Evolutionary conservation across 2,888 invertebrate genomes (phyloP).

Genomic region (Hanleya hanleyi): DNA sequence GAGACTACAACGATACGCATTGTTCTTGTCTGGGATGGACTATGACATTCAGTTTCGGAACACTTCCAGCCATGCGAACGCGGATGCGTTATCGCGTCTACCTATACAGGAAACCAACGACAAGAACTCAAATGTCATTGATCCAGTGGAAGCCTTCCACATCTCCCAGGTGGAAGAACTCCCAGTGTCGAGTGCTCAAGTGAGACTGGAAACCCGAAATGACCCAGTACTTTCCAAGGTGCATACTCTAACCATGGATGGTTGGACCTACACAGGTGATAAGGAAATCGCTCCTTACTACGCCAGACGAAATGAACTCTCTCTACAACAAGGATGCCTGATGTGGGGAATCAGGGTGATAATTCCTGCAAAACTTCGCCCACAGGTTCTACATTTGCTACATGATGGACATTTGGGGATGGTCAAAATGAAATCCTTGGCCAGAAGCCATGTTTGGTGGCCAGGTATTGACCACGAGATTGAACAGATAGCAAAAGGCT

Average conservation of each 20-base stretch:
- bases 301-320: not conserved
- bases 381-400: not conserved
- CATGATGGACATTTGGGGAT: conserved; percentile 5
- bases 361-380: not conserved
- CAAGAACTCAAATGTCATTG: not conserved
- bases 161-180: not conserved
- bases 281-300: not conserved
- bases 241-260: not conserved
- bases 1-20: conserved; percentile 8
- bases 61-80: not conserved
- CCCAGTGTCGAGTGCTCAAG: not conserved
- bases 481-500: not conserved
- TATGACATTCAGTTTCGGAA: conserved; percentile 3
- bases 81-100: conserved; percentile 8
- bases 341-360: conserved; percentile 12
- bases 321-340: not conserved
- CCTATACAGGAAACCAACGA: not conserved
- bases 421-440: conserved; percentile 81
- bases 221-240: not conserved
- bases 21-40: not conserved
- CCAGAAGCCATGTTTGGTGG: too few relatives aligned
- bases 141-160: conserved; percentile 31
- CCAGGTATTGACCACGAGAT: conserved; percentile 6
- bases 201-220: not conserved
- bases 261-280: not conserved